Evolutionary conservation across 2,113 vertebrate genomes (phyloP), one percentile per base, ranked within the genome.

Genomic region (Triplophysa dalaica): DNA sequence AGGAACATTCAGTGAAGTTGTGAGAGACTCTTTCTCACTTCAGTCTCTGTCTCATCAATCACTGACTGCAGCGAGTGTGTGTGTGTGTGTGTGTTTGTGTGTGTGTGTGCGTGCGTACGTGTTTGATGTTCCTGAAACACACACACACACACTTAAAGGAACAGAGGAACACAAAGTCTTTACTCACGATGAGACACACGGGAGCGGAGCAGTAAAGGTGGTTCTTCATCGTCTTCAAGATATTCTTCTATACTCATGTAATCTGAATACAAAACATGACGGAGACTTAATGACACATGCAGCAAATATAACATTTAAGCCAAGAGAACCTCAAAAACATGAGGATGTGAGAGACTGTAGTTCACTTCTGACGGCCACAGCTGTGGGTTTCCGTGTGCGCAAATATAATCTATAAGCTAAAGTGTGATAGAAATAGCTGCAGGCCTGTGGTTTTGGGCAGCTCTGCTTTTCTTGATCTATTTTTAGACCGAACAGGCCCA

Each of bases 161-260:
- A 78, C 79, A 78, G 21, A 64, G 41, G 38, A 56, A 38, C 45
- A 70, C 13, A 50, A 54, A 68, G 10, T 11, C 9, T 16, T 66
- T 21, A 79, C 88, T 87, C 88, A 94, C 94, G 70, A 86, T 82
- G 54, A 94, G 81, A 78, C 93, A 87, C 78, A 91, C 76, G 26
- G 93, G 78, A 85, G 90, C 83, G 56, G 88, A 86, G 82, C 89
- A 90, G 89, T 81, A 90, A 86, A 91, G 88, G 88, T 89, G 89
- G 90, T 89, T 92, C 92, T 66, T 93, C 92, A 88, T 93, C 93
- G 89, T 95, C 91, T 91, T 91, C 90, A 90, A 88, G 65, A 86
- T 87, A 83, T 86, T 91, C 90, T 76, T 89, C 90, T 91, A 90
- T 92, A 88, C 86, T 72, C 90, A 92, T 93, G 93, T 87, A 91